Conservation (phyloP, 2,113 vertebrate species). For the Turnix velox region DNA sequence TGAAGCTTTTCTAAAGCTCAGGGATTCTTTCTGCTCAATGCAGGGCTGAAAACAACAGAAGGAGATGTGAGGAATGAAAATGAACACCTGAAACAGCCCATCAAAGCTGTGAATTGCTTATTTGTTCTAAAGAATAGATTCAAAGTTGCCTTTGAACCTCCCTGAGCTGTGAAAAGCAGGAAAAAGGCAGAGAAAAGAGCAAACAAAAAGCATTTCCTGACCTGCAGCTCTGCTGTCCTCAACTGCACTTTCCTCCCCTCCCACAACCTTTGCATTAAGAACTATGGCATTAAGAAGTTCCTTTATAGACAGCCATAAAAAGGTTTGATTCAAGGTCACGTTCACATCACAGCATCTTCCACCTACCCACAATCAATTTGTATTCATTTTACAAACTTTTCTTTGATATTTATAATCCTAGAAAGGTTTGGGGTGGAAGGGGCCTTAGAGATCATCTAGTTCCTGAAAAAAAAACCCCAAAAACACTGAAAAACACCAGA, state of each 20-base stretch:
- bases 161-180: not conserved
- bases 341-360: not conserved
- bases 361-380: not conserved
- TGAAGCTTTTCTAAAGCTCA: too few species aligned
- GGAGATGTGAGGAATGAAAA: conserved; percentile 18
- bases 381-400: not conserved
- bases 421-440: too few species aligned
- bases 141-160: conserved; percentile 54
- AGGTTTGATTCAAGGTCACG: not conserved
- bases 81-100: not conserved
- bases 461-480: not conserved
- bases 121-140: conserved; percentile 35
- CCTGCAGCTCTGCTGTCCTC: not conserved
- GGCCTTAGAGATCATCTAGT: too few species aligned
- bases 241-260: not conserved
- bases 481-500: not conserved
- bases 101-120: conserved; percentile 10
- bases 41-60: conserved; percentile 35
- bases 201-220: conserved; percentile 5
- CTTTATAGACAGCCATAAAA: not conserved
- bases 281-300: not conserved
- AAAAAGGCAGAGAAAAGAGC: not conserved
- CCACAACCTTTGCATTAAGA: not conserved
- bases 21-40: conserved; percentile 37
- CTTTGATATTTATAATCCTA: not conserved